These are phyloP conservation scores for Engystomops pustulosus DNA, from an alignment of 2,113 vertebrate genomes.

Conservation along the genomic window DNA sequence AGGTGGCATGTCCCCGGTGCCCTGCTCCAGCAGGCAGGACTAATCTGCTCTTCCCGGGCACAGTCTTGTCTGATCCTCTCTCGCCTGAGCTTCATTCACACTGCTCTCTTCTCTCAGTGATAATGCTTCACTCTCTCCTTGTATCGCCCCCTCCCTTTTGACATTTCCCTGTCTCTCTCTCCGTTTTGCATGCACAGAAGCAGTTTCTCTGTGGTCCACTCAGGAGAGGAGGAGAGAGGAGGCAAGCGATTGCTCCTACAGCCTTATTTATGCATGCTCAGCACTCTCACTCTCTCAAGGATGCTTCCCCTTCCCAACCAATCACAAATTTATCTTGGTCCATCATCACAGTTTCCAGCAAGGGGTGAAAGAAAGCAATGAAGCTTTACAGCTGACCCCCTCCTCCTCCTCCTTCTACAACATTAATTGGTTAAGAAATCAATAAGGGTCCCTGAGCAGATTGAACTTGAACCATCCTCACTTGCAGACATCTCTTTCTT, in stretches of 20 bases:
- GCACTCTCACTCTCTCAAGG: constrained; percentile 55
- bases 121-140: constrained; percentile 58
- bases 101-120: constrained; percentile 62
- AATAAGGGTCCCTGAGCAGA: constrained; percentile 3
- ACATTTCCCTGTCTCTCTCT: constrained; percentile 36
- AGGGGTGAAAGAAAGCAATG: neutral
- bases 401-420: neutral
- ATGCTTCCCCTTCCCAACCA: constrained; percentile 41
- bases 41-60: constrained; percentile 51
- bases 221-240: constrained; percentile 48
- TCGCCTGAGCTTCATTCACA: constrained; percentile 58
- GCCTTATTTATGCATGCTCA: constrained; percentile 64
- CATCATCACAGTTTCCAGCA: constrained; percentile 36
- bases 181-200: constrained; percentile 57
- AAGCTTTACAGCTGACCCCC: neutral
- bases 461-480: neutral
- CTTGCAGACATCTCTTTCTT: too few relatives aligned
- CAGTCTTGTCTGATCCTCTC: constrained; percentile 34
- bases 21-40: constrained; percentile 55
- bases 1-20: constrained; percentile 49
- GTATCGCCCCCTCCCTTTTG: constrained; percentile 60
- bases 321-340: constrained; percentile 50
- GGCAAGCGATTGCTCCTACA: constrained; percentile 45
- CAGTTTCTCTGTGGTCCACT: constrained; percentile 53
- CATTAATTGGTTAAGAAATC: constrained; percentile 48